Evolutionary conservation across 2,113 vertebrate species (phyloP).

Genomic region (Cepphus grylle): DNA sequence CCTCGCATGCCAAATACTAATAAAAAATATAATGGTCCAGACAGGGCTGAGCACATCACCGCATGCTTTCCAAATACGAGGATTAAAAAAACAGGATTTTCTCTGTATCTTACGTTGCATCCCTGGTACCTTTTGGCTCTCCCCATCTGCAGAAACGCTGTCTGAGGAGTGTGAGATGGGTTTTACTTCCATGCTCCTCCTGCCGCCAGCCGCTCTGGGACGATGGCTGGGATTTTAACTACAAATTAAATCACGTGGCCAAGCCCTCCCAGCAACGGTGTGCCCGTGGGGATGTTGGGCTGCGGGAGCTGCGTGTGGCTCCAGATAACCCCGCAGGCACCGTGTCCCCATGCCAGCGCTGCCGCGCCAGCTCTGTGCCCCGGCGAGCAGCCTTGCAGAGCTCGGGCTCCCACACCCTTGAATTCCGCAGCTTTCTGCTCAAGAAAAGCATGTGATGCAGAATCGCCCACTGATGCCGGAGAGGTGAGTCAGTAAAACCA

Average conservation of each 20-base stretch:
- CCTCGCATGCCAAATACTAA: not conserved
- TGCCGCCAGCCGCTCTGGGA: not conserved
- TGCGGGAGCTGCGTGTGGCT: not conserved
- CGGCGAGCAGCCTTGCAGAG: rapidly evolving
- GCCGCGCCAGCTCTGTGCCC: not conserved
- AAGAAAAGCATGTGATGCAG: not conserved
- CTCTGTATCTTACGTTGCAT: not conserved
- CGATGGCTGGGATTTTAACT: not conserved
- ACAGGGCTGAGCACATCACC: not conserved
- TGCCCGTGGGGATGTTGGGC: not conserved
- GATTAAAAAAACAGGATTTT: not conserved
- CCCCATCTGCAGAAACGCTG: not conserved
- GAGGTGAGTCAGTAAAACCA: not conserved
- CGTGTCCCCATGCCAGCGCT: rapidly evolving
- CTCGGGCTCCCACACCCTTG: not conserved
- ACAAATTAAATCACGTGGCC: not conserved
- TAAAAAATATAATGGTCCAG: not conserved
- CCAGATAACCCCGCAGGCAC: rapidly evolving
- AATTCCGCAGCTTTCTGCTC: not conserved
- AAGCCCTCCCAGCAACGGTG: not conserved
- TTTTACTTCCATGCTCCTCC: not conserved
- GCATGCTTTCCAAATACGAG: not conserved
- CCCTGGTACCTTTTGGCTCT: not conserved
- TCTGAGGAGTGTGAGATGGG: not conserved
- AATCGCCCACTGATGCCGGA: not conserved